These are phyloP conservation scores for Drosophila infuscata DNA, from an alignment of 2,888 invertebrate species.

Conservation along the genomic window DNA sequence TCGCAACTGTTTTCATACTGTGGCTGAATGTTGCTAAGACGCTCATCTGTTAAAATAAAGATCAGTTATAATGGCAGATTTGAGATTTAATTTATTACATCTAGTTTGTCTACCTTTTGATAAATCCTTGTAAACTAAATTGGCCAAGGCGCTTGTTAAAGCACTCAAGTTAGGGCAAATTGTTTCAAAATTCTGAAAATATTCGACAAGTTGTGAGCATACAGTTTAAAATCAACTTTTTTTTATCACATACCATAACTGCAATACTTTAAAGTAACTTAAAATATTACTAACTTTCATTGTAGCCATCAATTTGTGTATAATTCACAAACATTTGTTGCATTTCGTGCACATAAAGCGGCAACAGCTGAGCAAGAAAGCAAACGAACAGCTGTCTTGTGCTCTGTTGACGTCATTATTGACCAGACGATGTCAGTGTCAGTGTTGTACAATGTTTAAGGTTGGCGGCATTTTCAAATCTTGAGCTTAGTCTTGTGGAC, in stretches of 20 bases:
- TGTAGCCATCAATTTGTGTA: not conserved
- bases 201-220: not conserved
- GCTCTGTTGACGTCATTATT: slow-evolving; percentile 27
- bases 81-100: not conserved
- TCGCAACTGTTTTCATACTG: slow-evolving; percentile 56
- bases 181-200: slow-evolving; percentile 81
- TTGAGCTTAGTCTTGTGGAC: not conserved
- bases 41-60: slow-evolving; percentile 45
- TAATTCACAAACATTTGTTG: not conserved
- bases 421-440: not conserved
- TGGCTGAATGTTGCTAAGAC: slow-evolving; percentile 46
- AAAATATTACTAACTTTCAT: not conserved
- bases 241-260: slow-evolving; percentile 39
- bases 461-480: slow-evolving; percentile 29
- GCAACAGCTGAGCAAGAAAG: not conserved
- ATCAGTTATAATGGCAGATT: not conserved
- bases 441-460: slow-evolving; percentile 25
- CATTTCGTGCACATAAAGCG: not conserved
- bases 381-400: slow-evolving; percentile 36
- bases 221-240: not conserved
- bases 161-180: slow-evolving; percentile 84
- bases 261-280: not conserved
- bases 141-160: slow-evolving; percentile 85
- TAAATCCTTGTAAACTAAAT: slow-evolving; percentile 86
- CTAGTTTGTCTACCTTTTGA: slow-evolving; percentile 54